Percentiles rank a stretch among this genome's conserved stretches.
These are phyloP conservation scores for Cydia strobilella DNA, from an alignment of 1,140 invertebrate genomes.

Conservation along the genomic window DNA sequence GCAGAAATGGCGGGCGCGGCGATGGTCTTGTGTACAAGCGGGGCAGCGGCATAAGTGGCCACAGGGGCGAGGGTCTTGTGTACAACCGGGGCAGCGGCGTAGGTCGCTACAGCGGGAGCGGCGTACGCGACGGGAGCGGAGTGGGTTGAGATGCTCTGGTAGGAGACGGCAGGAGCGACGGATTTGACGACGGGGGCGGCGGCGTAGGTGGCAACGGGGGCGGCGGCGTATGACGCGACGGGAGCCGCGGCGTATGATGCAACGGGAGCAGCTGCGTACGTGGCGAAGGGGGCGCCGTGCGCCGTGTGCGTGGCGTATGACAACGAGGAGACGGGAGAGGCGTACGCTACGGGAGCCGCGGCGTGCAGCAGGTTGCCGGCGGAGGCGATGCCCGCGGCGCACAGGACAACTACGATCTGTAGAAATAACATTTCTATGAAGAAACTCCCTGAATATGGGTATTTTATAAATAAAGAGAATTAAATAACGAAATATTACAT, in stretches of 20 bases:
- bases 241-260: slow-evolving; percentile 37
- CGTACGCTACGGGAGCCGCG: slow-evolving; percentile 52
- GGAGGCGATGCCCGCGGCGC: slow-evolving; percentile 61
- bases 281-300: slow-evolving; percentile 35
- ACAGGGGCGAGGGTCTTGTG: slow-evolving; percentile 41
- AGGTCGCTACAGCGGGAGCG: slow-evolving; percentile 35
- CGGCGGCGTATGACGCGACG: neutral
- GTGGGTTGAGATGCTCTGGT: slow-evolving; percentile 40
- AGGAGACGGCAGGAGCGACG: slow-evolving; percentile 41
- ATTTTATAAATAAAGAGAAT: no score
- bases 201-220: slow-evolving; percentile 14
- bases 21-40: slow-evolving; percentile 35
- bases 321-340: neutral
- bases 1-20: slow-evolving; percentile 39
- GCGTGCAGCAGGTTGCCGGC: slow-evolving; percentile 60
- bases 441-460: neutral
- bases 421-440: slow-evolving; percentile 35
- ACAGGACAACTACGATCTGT: slow-evolving; percentile 62
- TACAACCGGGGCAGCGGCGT: slow-evolving; percentile 38
- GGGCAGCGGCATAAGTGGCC: slow-evolving; percentile 32
- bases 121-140: slow-evolving; percentile 39
- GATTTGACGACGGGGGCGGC: slow-evolving; percentile 8
- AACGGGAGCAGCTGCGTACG: slow-evolving; percentile 48
- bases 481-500: no score
- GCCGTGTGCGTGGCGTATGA: slow-evolving; percentile 37